Percentiles rank a stretch among this genome's conserved stretches.
Conservation (phyloP, 2,888 invertebrate genomes). For the Rhagonycha lutea region DNA sequence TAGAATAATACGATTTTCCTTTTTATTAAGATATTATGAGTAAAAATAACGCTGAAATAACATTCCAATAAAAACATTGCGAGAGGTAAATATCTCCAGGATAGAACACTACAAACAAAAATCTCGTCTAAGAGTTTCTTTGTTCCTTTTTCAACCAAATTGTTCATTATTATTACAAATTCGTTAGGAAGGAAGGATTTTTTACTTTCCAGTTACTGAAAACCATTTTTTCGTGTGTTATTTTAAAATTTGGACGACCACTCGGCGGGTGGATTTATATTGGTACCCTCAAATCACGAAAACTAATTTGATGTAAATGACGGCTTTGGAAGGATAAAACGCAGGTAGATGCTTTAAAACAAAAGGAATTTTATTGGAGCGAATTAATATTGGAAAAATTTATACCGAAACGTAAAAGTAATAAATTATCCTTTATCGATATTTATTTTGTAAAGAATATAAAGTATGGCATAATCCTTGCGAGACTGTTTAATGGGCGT, state of each 20-base stretch:
- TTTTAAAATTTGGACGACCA: too few species aligned
- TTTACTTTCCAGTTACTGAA: too few species aligned
- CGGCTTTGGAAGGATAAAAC: not conserved
- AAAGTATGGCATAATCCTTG: conserved; percentile 46
- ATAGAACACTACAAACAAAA: not conserved
- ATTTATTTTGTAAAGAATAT: not conserved
- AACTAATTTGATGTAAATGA: not conserved
- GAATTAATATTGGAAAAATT: not conserved
- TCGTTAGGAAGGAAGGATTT: too few species aligned
- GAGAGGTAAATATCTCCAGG: not conserved
- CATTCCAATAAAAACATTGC: not conserved
- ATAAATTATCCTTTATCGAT: not conserved
- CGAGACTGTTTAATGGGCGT: conserved; percentile 44
- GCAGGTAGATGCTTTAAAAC: not conserved
- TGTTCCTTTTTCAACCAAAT: not conserved
- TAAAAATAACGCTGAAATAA: not conserved
- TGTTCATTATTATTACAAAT: not conserved
- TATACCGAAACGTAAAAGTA: not conserved
- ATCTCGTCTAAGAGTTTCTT: not conserved
- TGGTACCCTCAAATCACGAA: too few species aligned
- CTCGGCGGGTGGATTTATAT: too few species aligned
- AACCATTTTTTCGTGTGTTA: too few species aligned
- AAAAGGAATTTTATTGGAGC: not conserved
- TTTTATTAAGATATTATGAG: not conserved
- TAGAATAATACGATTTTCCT: not conserved